These are phyloP conservation scores for Melanotaenia maccullochi DNA, from an alignment of 2,797 vertebrate genomes.

Conservation along the genomic window DNA sequence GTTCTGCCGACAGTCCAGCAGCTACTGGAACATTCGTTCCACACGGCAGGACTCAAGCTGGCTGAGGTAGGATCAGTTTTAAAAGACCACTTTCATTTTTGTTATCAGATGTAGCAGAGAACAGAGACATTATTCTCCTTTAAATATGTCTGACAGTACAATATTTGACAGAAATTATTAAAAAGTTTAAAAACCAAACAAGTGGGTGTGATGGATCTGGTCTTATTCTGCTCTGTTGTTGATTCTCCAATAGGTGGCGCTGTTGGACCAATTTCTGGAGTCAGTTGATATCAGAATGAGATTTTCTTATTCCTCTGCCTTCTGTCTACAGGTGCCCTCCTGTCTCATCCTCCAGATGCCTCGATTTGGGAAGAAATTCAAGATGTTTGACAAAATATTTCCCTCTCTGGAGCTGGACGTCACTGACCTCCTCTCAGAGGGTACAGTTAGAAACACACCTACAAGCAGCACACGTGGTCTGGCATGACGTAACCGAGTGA, in stretches of 20 bases:
- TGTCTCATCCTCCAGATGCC: conserved; percentile 95
- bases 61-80: conserved; percentile 69
- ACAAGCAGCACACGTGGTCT: neutral
- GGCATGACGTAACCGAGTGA: neutral
- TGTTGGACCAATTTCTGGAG: conserved; percentile 32
- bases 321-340: conserved; percentile 84
- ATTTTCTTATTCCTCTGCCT: neutral
- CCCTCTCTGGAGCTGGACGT: conserved; percentile 91
- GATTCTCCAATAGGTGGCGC: conserved; percentile 57
- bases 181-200: no score
- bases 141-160: no score
- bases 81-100: neutral
- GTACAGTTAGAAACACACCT: conserved; percentile 59
- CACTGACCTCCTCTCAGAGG: conserved; percentile 87
- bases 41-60: conserved; percentile 75
- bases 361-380: conserved; percentile 92
- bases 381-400: conserved; percentile 94
- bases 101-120: neutral
- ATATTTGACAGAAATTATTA: no score
- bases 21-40: conserved; percentile 84
- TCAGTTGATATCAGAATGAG: neutral
- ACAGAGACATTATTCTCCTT: no score
- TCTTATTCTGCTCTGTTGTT: neutral
- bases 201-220: no score
- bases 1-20: conserved; percentile 83